Evolutionary conservation across 1,140 invertebrate genomes (phyloP), one percentile per base, ranked within the genome.

Genomic region (Lordiphosa clarofinis): DNA sequence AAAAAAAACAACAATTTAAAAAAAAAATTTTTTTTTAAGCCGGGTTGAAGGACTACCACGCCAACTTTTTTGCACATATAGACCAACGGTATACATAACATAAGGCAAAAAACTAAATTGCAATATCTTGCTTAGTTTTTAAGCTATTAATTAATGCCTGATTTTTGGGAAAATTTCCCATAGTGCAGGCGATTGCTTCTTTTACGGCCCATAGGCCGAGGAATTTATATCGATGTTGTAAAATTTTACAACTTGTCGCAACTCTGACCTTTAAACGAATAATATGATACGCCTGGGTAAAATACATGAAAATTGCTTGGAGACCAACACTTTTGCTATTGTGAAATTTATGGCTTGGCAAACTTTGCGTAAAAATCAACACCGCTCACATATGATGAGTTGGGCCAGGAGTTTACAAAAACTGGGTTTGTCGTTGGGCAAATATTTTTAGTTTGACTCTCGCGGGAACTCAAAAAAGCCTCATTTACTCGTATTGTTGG

Each of bases 251-350:
- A 62, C 57, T 56, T 69, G 57, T 62, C 49, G 43, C 56, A 38
- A 36, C 40, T 48, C 40, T 15, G 19, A 61, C 55, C 49, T 60
- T 33, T 28, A 36, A 40, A 33, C 33, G 66, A 66, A 67, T 66
- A 44, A 57, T 62, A 66, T 66, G 57, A 67, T 66, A 66, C 63
- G 56, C 63, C 54, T 66, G 61, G 63, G 63, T 44, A 66, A 67
- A 67, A 70, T 61, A 43, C 50, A 55, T 28, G 50, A 69, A 68
- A 61, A 69, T 69, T 69, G 65, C 48, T 69, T 56, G 43, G 56
- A 50, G 64, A 60, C 66, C 63, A 49, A 48, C 42, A 19, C 61
- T 37, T 28, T 7, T 24, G 52, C 28, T 15, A 52, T 52, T 52
- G 21, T 24, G 7, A 52, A 52, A 52, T 52, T 52, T 52, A 52